Evolutionary conservation across 1,140 invertebrate genomes (phyloP).

Genomic region (Drosophila suzukii): DNA sequence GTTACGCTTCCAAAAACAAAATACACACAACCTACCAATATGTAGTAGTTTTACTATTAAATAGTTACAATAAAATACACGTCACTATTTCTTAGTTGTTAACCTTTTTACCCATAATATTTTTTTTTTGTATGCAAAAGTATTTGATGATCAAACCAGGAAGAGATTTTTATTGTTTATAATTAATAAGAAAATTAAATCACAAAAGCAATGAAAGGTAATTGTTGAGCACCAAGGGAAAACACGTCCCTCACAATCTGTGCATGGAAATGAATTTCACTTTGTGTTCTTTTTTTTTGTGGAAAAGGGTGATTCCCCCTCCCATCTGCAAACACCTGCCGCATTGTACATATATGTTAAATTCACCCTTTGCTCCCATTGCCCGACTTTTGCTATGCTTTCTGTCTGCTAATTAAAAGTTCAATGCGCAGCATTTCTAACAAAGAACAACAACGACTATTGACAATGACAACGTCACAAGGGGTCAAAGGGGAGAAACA

Average conservation of each 20-base stretch:
- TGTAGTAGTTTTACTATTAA: too few relatives aligned
- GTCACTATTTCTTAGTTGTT: too few relatives aligned
- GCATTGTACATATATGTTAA: constrained; percentile 1
- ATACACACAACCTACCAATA: too few relatives aligned
- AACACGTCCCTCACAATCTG: constrained; percentile 38
- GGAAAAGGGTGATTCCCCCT: neutral
- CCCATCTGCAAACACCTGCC: constrained; percentile 29
- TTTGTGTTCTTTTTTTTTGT: constrained; percentile 20
- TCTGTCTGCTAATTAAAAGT: constrained; percentile 67
- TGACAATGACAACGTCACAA: constrained; percentile 61
- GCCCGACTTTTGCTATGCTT: constrained; percentile 21
- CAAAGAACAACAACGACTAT: constrained; percentile 33
- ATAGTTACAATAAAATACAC: too few relatives aligned
- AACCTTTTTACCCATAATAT: neutral
- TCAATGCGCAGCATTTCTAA: constrained; percentile 68
- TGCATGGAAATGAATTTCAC: constrained; percentile 56
- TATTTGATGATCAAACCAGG: constrained; percentile 1
- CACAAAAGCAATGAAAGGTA: neutral
- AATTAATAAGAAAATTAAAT: constrained; percentile 4
- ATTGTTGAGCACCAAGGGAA: neutral
- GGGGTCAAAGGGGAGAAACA: constrained; percentile 8
- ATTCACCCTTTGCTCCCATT: neutral
- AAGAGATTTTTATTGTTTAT: constrained; percentile 44
- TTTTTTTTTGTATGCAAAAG: neutral
- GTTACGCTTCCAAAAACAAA: too few relatives aligned